phyloP scores from a whole-genome alignment of 2,113 vertebrate species.

The Solea solea region DNA sequence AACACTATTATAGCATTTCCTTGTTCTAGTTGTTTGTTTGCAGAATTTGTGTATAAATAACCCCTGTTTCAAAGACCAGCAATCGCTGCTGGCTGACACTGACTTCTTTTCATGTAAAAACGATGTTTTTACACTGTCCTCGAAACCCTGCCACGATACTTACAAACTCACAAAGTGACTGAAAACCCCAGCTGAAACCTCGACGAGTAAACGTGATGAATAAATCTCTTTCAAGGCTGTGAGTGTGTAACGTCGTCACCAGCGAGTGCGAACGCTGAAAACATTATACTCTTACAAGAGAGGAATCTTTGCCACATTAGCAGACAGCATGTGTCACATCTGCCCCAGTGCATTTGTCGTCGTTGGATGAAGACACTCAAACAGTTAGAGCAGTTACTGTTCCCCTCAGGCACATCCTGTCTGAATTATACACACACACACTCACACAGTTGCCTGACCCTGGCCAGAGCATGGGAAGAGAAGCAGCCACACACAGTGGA shows the following conservation, averaged over 20 bases:
- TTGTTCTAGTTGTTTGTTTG: too few species aligned
- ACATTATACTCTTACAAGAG: neutral
- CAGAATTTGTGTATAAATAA: too few species aligned
- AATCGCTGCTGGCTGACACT: too few species aligned
- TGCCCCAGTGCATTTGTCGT: neutral
- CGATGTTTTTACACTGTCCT: constrained; percentile 1
- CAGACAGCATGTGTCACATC: constrained; percentile 3
- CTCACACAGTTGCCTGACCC: constrained; percentile 50
- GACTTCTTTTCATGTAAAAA: neutral
- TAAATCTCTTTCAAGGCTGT: neutral
- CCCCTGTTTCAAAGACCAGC: too few species aligned
- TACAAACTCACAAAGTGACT: too few species aligned
- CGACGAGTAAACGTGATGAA: neutral
- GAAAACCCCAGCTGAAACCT: neutral
- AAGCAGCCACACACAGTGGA: constrained; percentile 49
- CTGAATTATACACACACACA: constrained; percentile 41
- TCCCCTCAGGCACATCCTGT: constrained; percentile 54
- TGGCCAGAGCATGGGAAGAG: constrained; percentile 60
- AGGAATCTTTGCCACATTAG: constrained; percentile 6
- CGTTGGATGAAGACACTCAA: constrained; percentile 23
- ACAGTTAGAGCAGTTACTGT: constrained; percentile 32
- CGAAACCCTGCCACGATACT: neutral
- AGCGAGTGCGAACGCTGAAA: neutral
- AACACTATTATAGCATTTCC: too few species aligned
- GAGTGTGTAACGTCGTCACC: neutral